phyloP scores from a whole-genome alignment of 2,888 invertebrate genomes.

The Phragmatobia fuliginosa region DNA sequence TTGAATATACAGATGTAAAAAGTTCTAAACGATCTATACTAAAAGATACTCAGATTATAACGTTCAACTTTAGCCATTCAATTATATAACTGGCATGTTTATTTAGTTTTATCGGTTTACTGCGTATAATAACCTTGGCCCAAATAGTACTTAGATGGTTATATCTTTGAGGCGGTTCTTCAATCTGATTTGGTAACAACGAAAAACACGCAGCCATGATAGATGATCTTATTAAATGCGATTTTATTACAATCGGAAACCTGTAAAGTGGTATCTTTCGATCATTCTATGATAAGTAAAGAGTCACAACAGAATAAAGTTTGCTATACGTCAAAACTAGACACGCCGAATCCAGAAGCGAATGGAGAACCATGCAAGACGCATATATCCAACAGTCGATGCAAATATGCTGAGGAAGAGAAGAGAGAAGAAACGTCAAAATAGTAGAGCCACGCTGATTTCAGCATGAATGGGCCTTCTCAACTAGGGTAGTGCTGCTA shows the following conservation, averaged over 20 bases:
- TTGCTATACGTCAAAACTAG: no score
- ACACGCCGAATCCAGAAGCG: no score
- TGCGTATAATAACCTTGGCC: conserved; percentile 55
- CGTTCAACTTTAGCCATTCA: background rate
- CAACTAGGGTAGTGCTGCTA: no score
- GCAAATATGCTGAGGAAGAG: no score
- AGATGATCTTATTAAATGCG: background rate
- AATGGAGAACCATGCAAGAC: no score
- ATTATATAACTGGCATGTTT: conserved; percentile 49
- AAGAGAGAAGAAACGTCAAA: no score
- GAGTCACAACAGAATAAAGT: no score
- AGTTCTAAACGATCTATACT: background rate
- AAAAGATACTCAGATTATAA: background rate
- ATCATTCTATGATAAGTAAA: background rate
- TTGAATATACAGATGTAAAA: background rate
- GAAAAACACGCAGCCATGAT: background rate
- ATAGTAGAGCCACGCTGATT: no score
- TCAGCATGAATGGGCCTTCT: no score
- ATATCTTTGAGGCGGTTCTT: background rate
- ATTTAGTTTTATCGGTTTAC: conserved; percentile 63
- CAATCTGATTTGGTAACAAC: background rate
- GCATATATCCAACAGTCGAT: no score
- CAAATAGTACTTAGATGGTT: conserved; percentile 5
- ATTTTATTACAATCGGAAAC: background rate
- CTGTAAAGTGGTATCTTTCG: background rate